Evolutionary conservation across 2,113 vertebrate genomes (phyloP), one percentile per base, ranked within the genome.

Genomic region (Gambusia affinis): DNA sequence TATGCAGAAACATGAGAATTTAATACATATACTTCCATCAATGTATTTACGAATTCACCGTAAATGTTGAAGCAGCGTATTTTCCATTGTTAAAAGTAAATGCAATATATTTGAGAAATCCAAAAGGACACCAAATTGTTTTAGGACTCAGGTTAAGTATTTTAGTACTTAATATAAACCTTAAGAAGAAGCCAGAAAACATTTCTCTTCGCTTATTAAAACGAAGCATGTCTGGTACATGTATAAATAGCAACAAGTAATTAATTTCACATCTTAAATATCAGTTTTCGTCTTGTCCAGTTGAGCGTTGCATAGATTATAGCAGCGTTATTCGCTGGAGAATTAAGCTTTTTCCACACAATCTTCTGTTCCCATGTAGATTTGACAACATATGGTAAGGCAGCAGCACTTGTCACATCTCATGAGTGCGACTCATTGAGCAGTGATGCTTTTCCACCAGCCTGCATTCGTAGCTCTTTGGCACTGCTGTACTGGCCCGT

Each of bases 1-100:
- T 66, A 67, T 80, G 87, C 67, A 67, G 81, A 27, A 30, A 51
- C 24, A n/a, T 4, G 60, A 42, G n/a, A 70, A 27, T 28, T 62
- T 35, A 78, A 60, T 60, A 33, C 47, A 69, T 70, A 19, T 42
- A 64, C 31, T 37, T 47, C 68, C 72, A 69, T 51, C 12, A 15
- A 42, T 4, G 15, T 42, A 4, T 42, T 15, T 42, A 42, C 39
- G 15, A 42, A 42, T 15, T 42, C 39, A 42, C 12, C 3, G 35
- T 29, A 37, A 19, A 1, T 54, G 7, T 54, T 2, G 24, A 54
- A 24, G 17, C 4, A 54, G 47, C 17, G 27, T 27, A 54, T 24
- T 54, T 54, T 19, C 19, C 22, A 19, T 24, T 51, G 47, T 22
- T 51, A 51, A 22, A 10, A 51, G 47, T 51, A 8, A 19, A 51